Conservation (phyloP, 2,797 vertebrate species). For the Amphiprion clarkii region DNA sequence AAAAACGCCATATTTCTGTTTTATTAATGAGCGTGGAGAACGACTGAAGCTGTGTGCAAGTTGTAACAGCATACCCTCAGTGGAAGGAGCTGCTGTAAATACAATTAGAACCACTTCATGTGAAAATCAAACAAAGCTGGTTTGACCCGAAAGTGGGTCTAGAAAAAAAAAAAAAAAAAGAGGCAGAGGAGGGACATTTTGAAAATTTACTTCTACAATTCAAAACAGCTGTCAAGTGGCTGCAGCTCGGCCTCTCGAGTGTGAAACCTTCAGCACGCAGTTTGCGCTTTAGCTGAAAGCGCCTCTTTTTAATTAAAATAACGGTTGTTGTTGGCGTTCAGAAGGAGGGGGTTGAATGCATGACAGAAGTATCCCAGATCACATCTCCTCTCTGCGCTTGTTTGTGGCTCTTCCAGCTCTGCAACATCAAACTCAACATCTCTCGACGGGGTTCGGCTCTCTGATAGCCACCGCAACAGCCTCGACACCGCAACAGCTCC, state of each 20-base stretch:
- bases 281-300: conserved; percentile 49
- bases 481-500: conserved; percentile 53
- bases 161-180: conserved; percentile 10
- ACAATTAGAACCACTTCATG: conserved; percentile 58
- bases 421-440: conserved; percentile 67
- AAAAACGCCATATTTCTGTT: background rate
- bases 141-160: conserved; percentile 54
- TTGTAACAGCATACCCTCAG: conserved; percentile 18
- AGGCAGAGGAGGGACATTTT: conserved; percentile 44
- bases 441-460: conserved; percentile 69
- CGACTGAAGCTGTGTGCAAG: background rate
- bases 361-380: conserved; percentile 60
- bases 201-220: conserved; percentile 60
- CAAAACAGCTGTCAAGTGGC: conserved; percentile 65
- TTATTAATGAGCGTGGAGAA: too few species aligned
- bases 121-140: conserved; percentile 58
- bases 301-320: conserved; percentile 72
- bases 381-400: conserved; percentile 58
- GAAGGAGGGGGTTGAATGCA: conserved; percentile 38
- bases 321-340: conserved; percentile 42
- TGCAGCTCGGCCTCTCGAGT: conserved; percentile 55
- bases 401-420: conserved; percentile 66
- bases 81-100: conserved; percentile 44
- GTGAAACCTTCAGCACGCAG: conserved; percentile 46
- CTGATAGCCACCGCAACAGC: conserved; percentile 60